Evolutionary conservation across 2,888 invertebrate genomes (phyloP), one percentile per base, ranked within the genome.

Genomic region (Baccha elongata): DNA sequence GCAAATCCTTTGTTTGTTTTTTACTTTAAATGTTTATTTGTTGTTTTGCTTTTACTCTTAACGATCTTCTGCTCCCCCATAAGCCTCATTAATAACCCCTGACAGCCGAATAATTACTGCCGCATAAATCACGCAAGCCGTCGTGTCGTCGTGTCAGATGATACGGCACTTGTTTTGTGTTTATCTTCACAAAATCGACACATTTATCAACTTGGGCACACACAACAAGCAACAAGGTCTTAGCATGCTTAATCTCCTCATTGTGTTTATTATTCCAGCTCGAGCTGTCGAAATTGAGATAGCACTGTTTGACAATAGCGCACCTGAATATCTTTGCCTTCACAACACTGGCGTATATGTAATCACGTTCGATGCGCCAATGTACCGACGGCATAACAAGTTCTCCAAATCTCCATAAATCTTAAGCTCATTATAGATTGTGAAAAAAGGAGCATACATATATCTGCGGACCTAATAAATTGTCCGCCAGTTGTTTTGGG

Each of bases 401-500:
- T 72, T 64, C 71, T 58, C 35, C 72, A 23, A 15, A 58, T 62
- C 60, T 62, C 60, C 62, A 83, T 83, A 83, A 83, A 83, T 83
- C 72, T 83, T 23, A 19, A 64, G 78, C 83, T 83, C 83, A 83
- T 83, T 83, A 79, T 83, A 68, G 44, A 60, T 60, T 60, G 42
- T 48, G 60, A 42, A 26, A 19, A 21, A 32, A 42, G 4, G 13
- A 23, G 55, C 10, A 21, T 6, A 17, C 42, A n/a, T 8, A 37
- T 72, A 53, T 53, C 53, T 53, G 67, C 55, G 78, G 78, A 78
- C 72, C 83, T 72, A 83, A 83, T 83, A 83, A 83, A 83, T 83
- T 83, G 83, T 83, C 78, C 78, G 68, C 60, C 78, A 73, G 76
- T 60, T 83, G 83, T 83, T 83, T 76, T 83, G 83, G 83, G 78